phyloP scores from a whole-genome alignment of 2,113 vertebrate species.

The Pelodiscus sinensis region DNA sequence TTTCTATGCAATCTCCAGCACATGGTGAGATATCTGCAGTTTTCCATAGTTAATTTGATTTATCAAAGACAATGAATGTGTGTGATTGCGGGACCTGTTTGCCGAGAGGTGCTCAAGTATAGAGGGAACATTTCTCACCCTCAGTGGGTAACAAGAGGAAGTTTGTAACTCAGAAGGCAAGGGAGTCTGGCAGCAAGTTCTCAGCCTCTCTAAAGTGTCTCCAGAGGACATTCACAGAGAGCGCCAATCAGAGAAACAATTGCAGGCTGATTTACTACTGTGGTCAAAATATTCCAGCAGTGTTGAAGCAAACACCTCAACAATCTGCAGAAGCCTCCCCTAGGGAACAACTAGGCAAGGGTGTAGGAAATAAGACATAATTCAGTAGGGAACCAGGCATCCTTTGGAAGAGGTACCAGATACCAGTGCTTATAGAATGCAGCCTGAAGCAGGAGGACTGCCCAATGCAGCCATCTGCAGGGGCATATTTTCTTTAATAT shows the following conservation, averaged over 20 bases:
- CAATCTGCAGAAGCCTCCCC: too few species aligned
- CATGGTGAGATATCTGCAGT: background rate
- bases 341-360: background rate
- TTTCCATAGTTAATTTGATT: background rate
- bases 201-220: background rate
- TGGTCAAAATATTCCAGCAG: background rate
- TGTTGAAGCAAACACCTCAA: background rate
- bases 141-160: background rate
- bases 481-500: background rate
- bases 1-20: background rate
- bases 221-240: background rate
- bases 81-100: background rate
- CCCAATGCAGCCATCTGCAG: background rate
- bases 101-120: background rate
- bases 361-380: background rate
- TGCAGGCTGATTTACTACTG: background rate
- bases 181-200: background rate
- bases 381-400: background rate
- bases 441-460: background rate
- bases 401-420: too few species aligned
- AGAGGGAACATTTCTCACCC: background rate
- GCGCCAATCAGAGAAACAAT: background rate
- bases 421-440: fast-evolving
- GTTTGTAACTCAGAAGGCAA: background rate
- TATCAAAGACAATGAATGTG: fast-evolving